Percentiles rank a stretch among this genome's conserved stretches.
Evolutionary conservation across 2,888 invertebrate species (phyloP).

Genomic region (Brachynemurus nebulosus): DNA sequence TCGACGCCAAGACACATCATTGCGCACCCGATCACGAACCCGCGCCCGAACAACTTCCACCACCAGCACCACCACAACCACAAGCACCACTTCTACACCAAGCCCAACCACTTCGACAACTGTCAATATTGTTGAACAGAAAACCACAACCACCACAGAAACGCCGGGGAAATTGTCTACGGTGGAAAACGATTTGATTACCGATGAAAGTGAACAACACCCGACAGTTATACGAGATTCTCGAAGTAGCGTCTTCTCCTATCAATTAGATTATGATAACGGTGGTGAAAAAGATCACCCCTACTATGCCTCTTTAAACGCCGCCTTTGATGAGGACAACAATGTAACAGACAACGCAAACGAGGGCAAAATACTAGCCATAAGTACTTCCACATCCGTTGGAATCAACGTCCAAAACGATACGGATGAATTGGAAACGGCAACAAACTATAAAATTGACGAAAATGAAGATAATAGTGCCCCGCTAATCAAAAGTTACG

Average conservation of each 20-base stretch:
- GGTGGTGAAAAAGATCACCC: not conserved
- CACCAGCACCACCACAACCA: not conserved
- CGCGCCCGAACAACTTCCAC: not conserved
- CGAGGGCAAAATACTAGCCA: conserved; percentile 36
- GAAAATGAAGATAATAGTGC: too few relatives aligned
- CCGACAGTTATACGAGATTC: conserved; percentile 7
- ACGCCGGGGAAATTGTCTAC: not conserved
- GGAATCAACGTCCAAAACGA: conserved; percentile 15
- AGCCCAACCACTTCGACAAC: not conserved
- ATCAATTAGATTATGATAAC: not conserved
- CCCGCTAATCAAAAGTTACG: too few relatives aligned
- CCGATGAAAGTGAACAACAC: conserved; percentile 5
- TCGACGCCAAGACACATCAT: not conserved
- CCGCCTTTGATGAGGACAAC: not conserved
- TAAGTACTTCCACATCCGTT: conserved; percentile 37
- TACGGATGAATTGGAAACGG: not conserved
- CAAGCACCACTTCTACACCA: not conserved
- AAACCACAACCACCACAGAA: not conserved
- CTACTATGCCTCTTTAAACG: not conserved
- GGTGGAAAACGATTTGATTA: not conserved
- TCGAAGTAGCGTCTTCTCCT: conserved; percentile 6
- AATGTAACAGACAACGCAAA: conserved; percentile 24
- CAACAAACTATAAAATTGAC: too few relatives aligned
- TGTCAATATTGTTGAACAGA: too few relatives aligned
- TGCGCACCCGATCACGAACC: not conserved